Conservation (phyloP, 1,140 invertebrate genomes). For the Drosophila sturtevanti region DNA sequence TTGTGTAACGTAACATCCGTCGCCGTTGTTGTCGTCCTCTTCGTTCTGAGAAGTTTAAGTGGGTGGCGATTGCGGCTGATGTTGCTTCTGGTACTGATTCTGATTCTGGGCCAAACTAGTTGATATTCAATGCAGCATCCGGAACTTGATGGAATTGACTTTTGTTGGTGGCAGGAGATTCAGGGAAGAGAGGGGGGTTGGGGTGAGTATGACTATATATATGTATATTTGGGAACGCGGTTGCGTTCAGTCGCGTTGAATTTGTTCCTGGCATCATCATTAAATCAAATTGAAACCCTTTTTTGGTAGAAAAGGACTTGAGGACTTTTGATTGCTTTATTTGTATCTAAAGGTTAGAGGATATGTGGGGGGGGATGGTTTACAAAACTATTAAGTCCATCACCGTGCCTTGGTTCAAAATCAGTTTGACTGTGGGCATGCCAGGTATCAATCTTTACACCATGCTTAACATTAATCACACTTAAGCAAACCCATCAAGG, state of each 20-base stretch:
- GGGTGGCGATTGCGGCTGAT: slow-evolving; percentile 40
- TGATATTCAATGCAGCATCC: slow-evolving; percentile 78
- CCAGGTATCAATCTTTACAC: slow-evolving; percentile 56
- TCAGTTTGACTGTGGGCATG: slow-evolving; percentile 47
- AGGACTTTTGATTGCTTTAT: slow-evolving; percentile 70
- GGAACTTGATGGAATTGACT: slow-evolving; percentile 79
- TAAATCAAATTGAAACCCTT: slow-evolving; percentile 80
- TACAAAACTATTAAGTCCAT: slow-evolving; percentile 56
- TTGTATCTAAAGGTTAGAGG: not conserved
- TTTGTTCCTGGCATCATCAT: slow-evolving; percentile 74
- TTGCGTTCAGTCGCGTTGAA: slow-evolving; percentile 59
- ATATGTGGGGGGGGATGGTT: slow-evolving; percentile 11
- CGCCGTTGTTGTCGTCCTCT: slow-evolving; percentile 9
- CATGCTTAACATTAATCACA: slow-evolving; percentile 71
- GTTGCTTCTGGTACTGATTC: slow-evolving; percentile 25
- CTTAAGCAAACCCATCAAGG: slow-evolving; percentile 45
- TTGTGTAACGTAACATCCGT: slow-evolving; percentile 70
- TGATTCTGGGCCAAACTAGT: slow-evolving; percentile 58
- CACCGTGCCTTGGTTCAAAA: slow-evolving; percentile 22
- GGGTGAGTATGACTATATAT: not conserved
- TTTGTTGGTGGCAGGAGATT: slow-evolving; percentile 42
- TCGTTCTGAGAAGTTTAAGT: slow-evolving; percentile 61
- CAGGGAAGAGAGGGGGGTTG: too few species aligned
- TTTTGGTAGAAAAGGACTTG: slow-evolving; percentile 63
- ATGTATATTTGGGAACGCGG: slow-evolving; percentile 21